Base-by-base conservation (phyloP, 2,888 invertebrate species). In the Oxycera nigricornis region DNA sequence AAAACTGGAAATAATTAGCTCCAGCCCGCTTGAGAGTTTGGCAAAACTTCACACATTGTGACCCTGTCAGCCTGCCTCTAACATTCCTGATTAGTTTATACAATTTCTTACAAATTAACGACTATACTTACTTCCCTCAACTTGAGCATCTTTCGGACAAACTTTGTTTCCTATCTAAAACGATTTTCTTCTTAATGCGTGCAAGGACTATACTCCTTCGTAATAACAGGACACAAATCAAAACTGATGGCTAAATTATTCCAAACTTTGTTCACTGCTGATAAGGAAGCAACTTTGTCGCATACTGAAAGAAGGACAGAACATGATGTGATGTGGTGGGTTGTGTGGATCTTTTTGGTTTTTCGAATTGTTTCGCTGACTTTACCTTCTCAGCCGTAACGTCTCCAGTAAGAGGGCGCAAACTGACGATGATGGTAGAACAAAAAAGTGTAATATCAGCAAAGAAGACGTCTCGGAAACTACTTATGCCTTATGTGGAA, bases 241-340 rank as follows among this genome's bases (percentile, higher is more conserved):
- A 76, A 76, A 76, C 73, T 76, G 52, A 76, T 76, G 76, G 75
- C 59, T 52, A 76, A 76, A 75, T 76, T 76, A 76, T 76, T 75
- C 76, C 73, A 76, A 70, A 73, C 67, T 75, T 76, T 75, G 75
- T 76, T 76, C 75, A 73, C 72, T 72, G 24, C 62, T 75, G 76
- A 76, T 76, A 76, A 76, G 76, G 67, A 76, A 73, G 73, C 68
- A 74, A 76, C 68, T 74, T 76, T 76, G 67, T 73, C 70, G 73
- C 75, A 68, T 46, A 70, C 41, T 41, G n/a, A 41, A 24, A 30
- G 22, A 46, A 52, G 7, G 52, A 31, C 70, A 52, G 55, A 70
- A 30, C 55, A 31, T 70, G 70, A 41, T 65, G 20, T 41, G 28
- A 59, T 28, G 61, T 30, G 26, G 30, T 61, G 31, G 1, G 59